Percentiles rank a stretch among this genome's conserved stretches.
Conservation (phyloP, 2,797 vertebrate species). For the Graptemys geographica region DNA sequence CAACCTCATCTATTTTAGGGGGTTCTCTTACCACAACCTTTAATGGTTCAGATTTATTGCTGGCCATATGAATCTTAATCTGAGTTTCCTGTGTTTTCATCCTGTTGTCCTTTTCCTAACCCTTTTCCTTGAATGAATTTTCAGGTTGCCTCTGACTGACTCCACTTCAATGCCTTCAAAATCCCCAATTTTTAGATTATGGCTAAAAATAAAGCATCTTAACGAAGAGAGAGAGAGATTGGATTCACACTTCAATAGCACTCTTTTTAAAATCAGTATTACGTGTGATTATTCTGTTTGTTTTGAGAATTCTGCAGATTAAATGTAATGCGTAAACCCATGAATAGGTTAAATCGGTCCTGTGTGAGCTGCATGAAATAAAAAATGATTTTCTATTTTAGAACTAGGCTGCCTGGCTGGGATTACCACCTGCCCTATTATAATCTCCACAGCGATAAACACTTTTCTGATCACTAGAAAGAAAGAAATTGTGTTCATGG, state of each 20-base stretch:
- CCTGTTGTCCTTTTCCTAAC: not conserved
- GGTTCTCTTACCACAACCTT: not conserved
- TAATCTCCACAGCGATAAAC: slow-evolving; percentile 26
- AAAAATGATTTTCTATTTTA: slow-evolving; percentile 58
- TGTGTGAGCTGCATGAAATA: slow-evolving; percentile 49
- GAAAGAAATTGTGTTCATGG: not conserved
- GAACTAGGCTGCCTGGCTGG: slow-evolving; percentile 38
- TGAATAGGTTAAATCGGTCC: slow-evolving; percentile 51
- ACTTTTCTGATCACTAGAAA: slow-evolving; percentile 26
- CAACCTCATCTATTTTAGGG: not conserved
- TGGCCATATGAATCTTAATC: not conserved
- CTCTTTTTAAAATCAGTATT: slow-evolving; percentile 5
- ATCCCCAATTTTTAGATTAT: not conserved
- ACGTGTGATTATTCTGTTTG: slow-evolving; percentile 22
- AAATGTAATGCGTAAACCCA: slow-evolving; percentile 34
- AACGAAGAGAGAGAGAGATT: not conserved
- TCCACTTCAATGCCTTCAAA: not conserved
- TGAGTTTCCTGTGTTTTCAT: not conserved
- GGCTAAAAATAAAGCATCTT: not conserved
- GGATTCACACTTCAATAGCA: not conserved
- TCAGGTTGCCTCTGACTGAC: not conserved
- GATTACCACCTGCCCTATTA: slow-evolving; percentile 47
- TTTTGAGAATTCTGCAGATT: slow-evolving; percentile 66
- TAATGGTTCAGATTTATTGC: not conserved
- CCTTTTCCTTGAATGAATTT: not conserved